Evolutionary conservation across 2,113 vertebrate species (phyloP).

Genomic region (Talpa occidentalis): DNA sequence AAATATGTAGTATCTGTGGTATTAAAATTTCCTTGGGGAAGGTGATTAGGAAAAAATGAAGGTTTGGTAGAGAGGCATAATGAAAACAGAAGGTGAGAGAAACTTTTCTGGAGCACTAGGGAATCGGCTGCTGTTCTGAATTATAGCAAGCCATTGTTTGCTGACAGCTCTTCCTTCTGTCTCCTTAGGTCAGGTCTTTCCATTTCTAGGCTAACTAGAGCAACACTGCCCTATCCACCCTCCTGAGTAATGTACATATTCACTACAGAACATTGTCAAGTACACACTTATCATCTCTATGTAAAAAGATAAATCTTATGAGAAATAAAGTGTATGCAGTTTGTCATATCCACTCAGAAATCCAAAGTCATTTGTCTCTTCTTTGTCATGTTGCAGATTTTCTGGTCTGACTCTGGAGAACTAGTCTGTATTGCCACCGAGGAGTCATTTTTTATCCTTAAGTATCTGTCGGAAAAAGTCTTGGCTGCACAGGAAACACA

Average conservation of each 20-base stretch:
- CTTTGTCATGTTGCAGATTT: slow-evolving; percentile 90
- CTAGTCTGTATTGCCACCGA: slow-evolving; percentile 99
- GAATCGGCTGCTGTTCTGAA: not conserved
- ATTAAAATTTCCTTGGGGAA: not conserved
- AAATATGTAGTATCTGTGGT: not conserved
- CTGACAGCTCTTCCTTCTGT: not conserved
- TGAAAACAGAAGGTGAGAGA: not conserved
- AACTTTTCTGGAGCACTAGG: not conserved
- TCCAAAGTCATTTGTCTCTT: slow-evolving; percentile 9
- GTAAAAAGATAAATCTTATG: not conserved
- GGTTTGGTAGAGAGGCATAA: not conserved
- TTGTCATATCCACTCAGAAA: not conserved
- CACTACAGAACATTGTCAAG: not conserved
- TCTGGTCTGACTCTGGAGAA: slow-evolving; percentile 99
- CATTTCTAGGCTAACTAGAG: not conserved
- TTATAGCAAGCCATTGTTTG: no score
- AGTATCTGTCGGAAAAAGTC: slow-evolving; percentile 97
- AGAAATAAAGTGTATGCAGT: not conserved
- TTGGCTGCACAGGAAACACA: slow-evolving; percentile 96
- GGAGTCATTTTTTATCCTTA: slow-evolving; percentile 98
- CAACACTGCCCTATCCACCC: not conserved
- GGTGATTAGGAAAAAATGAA: not conserved
- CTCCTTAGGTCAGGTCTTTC: not conserved
- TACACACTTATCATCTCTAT: not conserved
- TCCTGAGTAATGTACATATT: not conserved